Evolutionary conservation across 2,113 vertebrate genomes (phyloP).

Genomic region (Onychorhynchus coronatus): DNA sequence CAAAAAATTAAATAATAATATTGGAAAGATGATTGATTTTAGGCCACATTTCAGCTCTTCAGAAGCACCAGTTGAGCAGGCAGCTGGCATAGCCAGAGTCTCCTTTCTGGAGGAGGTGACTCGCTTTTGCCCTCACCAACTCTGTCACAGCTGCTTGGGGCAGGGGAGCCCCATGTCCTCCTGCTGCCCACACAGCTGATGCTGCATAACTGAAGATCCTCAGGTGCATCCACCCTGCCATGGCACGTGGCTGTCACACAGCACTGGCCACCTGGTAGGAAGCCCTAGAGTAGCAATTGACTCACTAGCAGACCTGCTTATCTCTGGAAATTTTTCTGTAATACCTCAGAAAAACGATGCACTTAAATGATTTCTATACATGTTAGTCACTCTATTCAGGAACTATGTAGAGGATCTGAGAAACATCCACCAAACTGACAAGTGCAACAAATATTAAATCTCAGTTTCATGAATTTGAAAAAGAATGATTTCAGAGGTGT

Average conservation of each 20-base stretch:
- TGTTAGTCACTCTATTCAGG: neutral
- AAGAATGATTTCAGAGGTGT: neutral
- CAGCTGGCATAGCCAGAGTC: neutral
- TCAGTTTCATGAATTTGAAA: neutral
- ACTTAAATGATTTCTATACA: neutral
- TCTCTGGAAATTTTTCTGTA: neutral
- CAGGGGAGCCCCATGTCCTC: neutral
- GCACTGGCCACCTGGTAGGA: rapidly evolving
- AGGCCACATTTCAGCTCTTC: neutral
- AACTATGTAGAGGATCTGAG: neutral
- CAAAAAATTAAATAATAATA: neutral
- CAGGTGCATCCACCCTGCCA: neutral
- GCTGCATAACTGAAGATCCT: neutral
- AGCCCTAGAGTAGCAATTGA: neutral
- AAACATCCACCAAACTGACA: neutral
- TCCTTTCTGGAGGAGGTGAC: rapidly evolving
- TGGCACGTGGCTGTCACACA: neutral
- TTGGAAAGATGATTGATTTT: neutral
- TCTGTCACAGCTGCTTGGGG: neutral
- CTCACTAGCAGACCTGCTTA: neutral
- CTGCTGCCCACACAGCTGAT: neutral
- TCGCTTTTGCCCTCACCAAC: neutral
- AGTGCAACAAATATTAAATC: neutral
- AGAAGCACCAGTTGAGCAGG: neutral
- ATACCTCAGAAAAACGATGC: rapidly evolving